These are phyloP conservation scores for Agonum fuliginosum DNA, from an alignment of 2,888 invertebrate species.

Conservation along the genomic window DNA sequence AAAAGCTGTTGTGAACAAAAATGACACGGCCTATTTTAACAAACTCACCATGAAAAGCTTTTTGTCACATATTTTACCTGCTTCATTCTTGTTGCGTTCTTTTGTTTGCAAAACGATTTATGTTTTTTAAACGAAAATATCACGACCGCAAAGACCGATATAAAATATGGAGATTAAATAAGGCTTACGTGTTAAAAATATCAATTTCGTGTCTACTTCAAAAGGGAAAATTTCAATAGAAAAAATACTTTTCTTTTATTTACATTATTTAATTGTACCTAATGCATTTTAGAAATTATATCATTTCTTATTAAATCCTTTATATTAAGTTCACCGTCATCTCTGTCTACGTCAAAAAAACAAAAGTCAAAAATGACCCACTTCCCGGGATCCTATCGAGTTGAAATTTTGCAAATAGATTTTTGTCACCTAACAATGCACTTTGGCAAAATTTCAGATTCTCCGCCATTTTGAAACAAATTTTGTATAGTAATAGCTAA, in stretches of 20 bases:
- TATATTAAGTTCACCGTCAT: no score
- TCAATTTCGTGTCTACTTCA: neutral
- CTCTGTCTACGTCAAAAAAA: no score
- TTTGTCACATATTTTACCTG: slow-evolving; percentile 28
- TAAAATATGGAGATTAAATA: slow-evolving; percentile 26
- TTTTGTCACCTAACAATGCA: no score
- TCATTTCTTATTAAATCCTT: no score
- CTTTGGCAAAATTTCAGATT: no score
- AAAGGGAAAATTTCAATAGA: neutral
- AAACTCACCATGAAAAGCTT: neutral
- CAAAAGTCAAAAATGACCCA: no score
- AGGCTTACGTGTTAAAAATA: neutral
- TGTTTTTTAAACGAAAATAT: slow-evolving; percentile 21
- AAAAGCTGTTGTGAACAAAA: neutral
- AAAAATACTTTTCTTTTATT: no score
- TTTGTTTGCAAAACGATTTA: slow-evolving; percentile 24
- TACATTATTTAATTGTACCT: neutral
- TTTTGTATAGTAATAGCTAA: no score
- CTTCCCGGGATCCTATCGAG: no score
- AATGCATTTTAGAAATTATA: no score
- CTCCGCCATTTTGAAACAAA: no score
- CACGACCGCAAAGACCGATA: slow-evolving; percentile 16
- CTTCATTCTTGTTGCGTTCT: neutral
- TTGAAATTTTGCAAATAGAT: no score
- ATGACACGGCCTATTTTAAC: neutral